Evolutionary conservation across 2,888 invertebrate species (phyloP).

Genomic region (Caenorhabditis macrosperma): DNA sequence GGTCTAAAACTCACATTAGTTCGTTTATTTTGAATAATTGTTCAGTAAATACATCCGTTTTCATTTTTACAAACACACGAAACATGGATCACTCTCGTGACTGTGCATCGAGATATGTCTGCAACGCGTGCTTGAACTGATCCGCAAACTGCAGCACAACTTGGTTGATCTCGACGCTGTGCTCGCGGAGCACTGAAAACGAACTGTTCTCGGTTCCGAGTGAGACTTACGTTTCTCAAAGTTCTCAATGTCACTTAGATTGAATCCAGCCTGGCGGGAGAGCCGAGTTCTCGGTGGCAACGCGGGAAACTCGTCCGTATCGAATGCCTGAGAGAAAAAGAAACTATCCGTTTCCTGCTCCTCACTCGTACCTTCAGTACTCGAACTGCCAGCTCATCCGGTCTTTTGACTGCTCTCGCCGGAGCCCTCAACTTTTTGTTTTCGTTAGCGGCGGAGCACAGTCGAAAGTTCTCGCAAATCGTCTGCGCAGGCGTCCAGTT

Average conservation of each 20-base stretch:
- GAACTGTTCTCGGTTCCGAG: not conserved
- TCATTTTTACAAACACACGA: not conserved
- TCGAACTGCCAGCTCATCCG: constrained; percentile 15
- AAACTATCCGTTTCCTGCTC: not conserved
- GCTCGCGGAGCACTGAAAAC: constrained; percentile 32
- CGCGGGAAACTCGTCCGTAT: constrained; percentile 24
- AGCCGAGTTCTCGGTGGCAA: not conserved
- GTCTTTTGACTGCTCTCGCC: not conserved
- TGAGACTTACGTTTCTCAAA: constrained; percentile 21
- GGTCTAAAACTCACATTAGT: not conserved
- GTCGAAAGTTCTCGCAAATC: constrained; percentile 26
- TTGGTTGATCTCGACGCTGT: constrained; percentile 12
- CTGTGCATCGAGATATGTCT: not conserved
- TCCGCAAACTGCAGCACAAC: constrained; percentile 3
- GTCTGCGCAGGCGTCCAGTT: constrained; percentile 36
- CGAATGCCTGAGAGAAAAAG: constrained; percentile 30
- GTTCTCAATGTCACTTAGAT: not conserved
- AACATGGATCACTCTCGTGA: not conserved
- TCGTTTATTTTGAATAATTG: constrained; percentile 27
- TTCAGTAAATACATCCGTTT: constrained; percentile 9
- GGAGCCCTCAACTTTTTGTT: constrained; percentile 25
- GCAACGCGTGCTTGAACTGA: constrained; percentile 14
- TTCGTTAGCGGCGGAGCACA: constrained; percentile 17
- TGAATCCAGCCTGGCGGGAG: not conserved
- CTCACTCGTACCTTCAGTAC: constrained; percentile 1